Evolutionary conservation across 1,140 invertebrate species (phyloP).

Genomic region (Nasonia longicornis): DNA sequence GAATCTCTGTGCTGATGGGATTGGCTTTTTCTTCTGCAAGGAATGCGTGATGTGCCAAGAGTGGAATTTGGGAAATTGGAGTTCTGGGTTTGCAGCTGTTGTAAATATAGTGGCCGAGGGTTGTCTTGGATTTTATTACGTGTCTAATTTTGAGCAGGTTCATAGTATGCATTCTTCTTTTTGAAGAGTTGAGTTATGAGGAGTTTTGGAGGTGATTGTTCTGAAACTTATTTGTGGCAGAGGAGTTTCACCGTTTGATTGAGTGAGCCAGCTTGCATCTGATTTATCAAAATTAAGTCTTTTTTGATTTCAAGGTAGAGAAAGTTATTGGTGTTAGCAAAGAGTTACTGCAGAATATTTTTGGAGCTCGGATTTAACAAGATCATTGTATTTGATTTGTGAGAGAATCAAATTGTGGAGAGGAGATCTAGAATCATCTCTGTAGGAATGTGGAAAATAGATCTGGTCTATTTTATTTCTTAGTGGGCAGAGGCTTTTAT

Average conservation of each 20-base stretch:
- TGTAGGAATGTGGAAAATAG: no score
- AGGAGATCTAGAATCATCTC: no score
- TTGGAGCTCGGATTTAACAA: no score
- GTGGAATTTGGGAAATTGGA: neutral
- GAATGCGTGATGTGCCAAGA: neutral
- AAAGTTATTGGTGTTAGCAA: no score
- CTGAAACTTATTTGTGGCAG: neutral
- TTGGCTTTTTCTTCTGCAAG: neutral
- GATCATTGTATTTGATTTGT: no score
- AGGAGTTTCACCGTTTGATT: neutral
- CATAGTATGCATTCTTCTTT: neutral
- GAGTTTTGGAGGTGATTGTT: neutral
- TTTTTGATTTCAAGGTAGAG: no score
- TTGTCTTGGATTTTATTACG: neutral
- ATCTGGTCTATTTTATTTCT: no score
- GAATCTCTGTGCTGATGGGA: constrained; percentile 16
- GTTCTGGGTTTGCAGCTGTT: neutral
- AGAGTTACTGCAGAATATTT: no score
- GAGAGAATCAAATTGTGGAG: no score
- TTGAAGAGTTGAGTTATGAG: neutral
- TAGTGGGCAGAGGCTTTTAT: no score
- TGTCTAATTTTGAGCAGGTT: neutral
- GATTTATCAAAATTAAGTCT: no score
- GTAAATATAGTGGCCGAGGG: neutral
- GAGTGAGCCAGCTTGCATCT: no score